These are phyloP conservation scores for Drosophila arawakana DNA, from an alignment of 1,140 invertebrate genomes.

Conservation along the genomic window DNA sequence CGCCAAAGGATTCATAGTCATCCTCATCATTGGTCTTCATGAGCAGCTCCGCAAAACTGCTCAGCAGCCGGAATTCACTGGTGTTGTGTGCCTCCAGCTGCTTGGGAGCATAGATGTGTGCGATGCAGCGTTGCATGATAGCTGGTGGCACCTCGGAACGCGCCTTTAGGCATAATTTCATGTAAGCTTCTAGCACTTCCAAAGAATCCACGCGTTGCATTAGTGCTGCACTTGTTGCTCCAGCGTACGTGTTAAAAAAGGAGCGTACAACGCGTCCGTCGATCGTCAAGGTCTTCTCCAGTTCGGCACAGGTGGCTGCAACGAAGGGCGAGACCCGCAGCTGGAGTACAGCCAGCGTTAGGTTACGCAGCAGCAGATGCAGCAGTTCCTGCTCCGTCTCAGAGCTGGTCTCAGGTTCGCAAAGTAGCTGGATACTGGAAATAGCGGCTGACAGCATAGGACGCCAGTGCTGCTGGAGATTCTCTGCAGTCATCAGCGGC, in stretches of 20 bases:
- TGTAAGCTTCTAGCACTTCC: slow-evolving; percentile 58
- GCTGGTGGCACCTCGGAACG: slow-evolving; percentile 50
- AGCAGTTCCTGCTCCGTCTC: slow-evolving; percentile 61
- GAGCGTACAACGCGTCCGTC: slow-evolving; percentile 51
- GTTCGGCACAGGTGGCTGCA: slow-evolving; percentile 51
- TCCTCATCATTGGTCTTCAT: slow-evolving; percentile 72
- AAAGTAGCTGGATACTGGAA: slow-evolving; percentile 49
- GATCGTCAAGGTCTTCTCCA: slow-evolving; percentile 39
- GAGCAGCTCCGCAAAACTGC: slow-evolving; percentile 55
- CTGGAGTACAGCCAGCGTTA: slow-evolving; percentile 63
- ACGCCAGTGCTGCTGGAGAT: slow-evolving; percentile 61
- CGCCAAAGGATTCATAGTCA: slow-evolving; percentile 67
- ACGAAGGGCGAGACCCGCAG: slow-evolving; percentile 51
- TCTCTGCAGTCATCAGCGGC: slow-evolving; percentile 50
- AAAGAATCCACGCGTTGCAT: slow-evolving; percentile 42
- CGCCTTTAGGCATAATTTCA: slow-evolving; percentile 58
- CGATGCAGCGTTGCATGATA: slow-evolving; percentile 61
- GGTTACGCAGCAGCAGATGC: slow-evolving; percentile 61
- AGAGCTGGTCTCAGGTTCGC: slow-evolving; percentile 20
- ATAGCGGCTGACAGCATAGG: slow-evolving; percentile 56
- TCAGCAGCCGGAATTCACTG: slow-evolving; percentile 52
- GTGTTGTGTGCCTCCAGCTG: slow-evolving; percentile 47
- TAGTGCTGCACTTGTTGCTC: slow-evolving; percentile 19
- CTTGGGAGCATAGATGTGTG: slow-evolving; percentile 45
- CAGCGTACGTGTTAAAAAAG: slow-evolving; percentile 64